Base-by-base conservation (phyloP, 2,888 invertebrate genomes). In the Synergus gifuensis region DNA sequence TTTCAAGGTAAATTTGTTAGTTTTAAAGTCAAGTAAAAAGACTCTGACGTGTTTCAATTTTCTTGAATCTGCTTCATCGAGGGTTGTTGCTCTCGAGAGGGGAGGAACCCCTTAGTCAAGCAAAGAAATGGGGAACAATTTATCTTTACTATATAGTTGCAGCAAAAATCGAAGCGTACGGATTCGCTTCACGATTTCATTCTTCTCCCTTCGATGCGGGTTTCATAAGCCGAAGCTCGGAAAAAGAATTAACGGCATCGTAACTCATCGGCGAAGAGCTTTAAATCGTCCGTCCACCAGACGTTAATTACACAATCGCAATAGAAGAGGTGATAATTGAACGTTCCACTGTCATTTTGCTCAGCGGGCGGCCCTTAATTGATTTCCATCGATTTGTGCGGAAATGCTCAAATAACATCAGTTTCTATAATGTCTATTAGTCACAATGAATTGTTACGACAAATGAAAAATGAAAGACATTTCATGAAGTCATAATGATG, bases 321-420 rank as follows among this genome's bases (percentile, higher is more conserved):
- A 62, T 28, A 4, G 4, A 28, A 16, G 5, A 69, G 40, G 78
- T 44, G 78, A 78, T 73, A 76, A 76, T 76, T 76, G 73, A 62
- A 78, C 62, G 49, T 73, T 73, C 44, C 63, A 69, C 78, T 62
- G 62, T 62, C 62, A 62, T 62, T 62, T 62, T 62, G 28, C 62
- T 9, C 62, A 62, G 62, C 28, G 28, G 18, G 62, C 3, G 12
- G 62, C 11, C 22, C 28, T 62, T 62, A 62, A 62, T 62, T 62
- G 62, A 62, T 62, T 62, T 62, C 22, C 12, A 28, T 62, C 18
- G 62, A 4, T 62, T 62, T 62, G 11, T 28, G 11, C 62, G 28
- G 22, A 62, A 62, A 28, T 62, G 62, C 9, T 22, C 62, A 60
- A 60, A 8, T 60, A 22, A 22, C 22, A 22, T 18, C 60, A 16